Evolutionary conservation across 2,888 invertebrate species (phyloP).

Genomic region (Chesias legatella): DNA sequence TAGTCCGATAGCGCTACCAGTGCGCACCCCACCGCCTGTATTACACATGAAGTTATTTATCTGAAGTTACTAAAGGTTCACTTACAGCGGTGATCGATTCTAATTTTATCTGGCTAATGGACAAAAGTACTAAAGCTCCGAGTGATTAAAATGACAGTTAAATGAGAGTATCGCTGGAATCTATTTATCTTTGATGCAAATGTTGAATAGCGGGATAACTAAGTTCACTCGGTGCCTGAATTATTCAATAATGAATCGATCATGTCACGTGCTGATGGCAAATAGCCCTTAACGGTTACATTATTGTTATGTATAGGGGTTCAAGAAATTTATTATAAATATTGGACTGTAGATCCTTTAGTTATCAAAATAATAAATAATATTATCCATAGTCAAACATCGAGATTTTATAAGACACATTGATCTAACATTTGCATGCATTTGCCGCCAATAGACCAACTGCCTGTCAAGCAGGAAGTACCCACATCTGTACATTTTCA

Average conservation of each 20-base stretch:
- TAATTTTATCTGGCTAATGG: conserved; percentile 2
- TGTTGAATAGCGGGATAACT: background rate
- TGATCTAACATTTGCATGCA: conserved; percentile 25
- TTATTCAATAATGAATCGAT: too few species aligned
- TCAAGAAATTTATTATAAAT: too few species aligned
- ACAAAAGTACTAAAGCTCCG: background rate
- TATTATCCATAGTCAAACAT: conserved; percentile 1
- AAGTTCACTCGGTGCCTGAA: too few species aligned
- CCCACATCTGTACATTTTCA: background rate
- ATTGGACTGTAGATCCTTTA: too few species aligned
- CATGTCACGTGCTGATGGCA: too few species aligned
- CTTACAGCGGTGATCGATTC: background rate
- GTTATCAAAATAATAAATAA: too few species aligned
- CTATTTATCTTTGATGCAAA: background rate
- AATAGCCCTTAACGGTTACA: too few species aligned
- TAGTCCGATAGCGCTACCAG: conserved; percentile 96
- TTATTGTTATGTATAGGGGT: too few species aligned
- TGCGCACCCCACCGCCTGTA: conserved; percentile 85
- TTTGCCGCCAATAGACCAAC: conserved; percentile 8
- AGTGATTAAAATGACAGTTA: background rate
- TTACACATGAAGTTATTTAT: conserved; percentile 18
- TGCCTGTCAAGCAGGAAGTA: conserved; percentile 16
- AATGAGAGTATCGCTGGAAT: background rate
- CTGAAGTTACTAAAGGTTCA: background rate
- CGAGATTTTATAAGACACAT: conserved; percentile 19